Base-by-base conservation (phyloP, 2,797 vertebrate species). In the Sparidentex hasta region DNA sequence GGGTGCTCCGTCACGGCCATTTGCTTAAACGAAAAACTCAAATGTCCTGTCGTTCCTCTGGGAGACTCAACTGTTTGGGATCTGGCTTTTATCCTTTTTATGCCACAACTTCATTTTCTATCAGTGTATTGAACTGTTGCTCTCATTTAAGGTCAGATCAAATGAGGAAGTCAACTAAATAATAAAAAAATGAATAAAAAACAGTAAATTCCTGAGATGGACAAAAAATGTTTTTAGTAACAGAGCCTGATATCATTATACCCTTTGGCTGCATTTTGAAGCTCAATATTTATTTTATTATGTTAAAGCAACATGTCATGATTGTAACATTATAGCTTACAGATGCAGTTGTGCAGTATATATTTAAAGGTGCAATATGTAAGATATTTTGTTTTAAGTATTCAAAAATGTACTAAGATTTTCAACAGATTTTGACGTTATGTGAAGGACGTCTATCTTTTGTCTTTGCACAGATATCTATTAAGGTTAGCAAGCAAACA, bases 81-180 rank as follows among this genome's bases (percentile, higher is more conserved):
- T 74, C 76, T 74, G 78, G 44, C 14, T 76, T 74, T 47, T 41
- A 23, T 71, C 65, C 1, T 21, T 17, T 17, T 7, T 7, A 7
- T 0, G 0, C 17, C 21, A 33, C 46, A 11, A 3, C 13, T 47
- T 17, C 1, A 17, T 46, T 38, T 29, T 12, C 33, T 21, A 17
- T 46, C 47, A 80, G 41, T 64, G 2, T 23, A 0, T 77, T 48
- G 62, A 59, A 33, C 29, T 54, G 14, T 18, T 54, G 9, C 51
- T 14, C 7, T 59, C 63, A 4, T 21, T 20, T 65, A 20, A 51
- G 57, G 43, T 66, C 25, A 41, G n/a, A 52, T 17, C 17, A 62
- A 47, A 43, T 16, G 0, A 48, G 8, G 51, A 33, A 17, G 25
- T 47, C n/a, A 47, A 52, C 38, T 43, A 33, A 27, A 1, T n/a